Evolutionary conservation across 2,797 vertebrate genomes (phyloP).

Genomic region (Phrynocephalus guinanensis): DNA sequence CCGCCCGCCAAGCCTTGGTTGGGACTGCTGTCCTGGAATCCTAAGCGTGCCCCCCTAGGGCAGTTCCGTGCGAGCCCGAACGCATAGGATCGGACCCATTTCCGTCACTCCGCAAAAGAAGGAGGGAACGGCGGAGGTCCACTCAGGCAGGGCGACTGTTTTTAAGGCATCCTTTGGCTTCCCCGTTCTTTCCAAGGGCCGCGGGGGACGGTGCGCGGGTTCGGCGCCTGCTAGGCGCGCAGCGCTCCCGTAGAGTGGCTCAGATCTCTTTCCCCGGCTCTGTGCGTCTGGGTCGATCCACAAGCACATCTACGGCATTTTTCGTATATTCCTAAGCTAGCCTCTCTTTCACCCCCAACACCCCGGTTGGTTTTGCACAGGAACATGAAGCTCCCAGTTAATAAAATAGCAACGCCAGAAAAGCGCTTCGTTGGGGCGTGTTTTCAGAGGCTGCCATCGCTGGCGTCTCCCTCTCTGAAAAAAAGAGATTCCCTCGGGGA

Average conservation of each 20-base stretch:
- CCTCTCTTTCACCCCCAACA: no score
- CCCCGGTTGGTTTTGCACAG: no score
- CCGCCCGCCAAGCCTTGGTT: background rate
- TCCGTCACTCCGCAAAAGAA: background rate
- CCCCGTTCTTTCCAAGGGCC: background rate
- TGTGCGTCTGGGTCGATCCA: no score
- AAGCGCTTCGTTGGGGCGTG: background rate
- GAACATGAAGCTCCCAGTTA: background rate
- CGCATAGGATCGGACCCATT: background rate
- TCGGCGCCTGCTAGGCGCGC: background rate
- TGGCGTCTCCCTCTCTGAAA: no score
- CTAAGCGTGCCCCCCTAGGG: background rate
- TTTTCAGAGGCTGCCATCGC: background rate
- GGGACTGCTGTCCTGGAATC: background rate
- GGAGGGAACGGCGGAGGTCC: background rate
- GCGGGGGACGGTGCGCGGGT: background rate
- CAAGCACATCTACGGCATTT: no score
- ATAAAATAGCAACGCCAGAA: background rate
- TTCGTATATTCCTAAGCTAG: no score
- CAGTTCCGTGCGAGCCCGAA: background rate
- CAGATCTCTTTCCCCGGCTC: no score
- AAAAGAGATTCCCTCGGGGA: background rate
- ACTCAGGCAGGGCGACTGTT: no score
- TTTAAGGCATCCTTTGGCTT: background rate
- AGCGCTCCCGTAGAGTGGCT: no score